A percentile compares a stretch with the other conserved stretches of the same genome.
phyloP scores from a whole-genome alignment of 2,888 invertebrate species.

The Troglohyphantes excavatus region DNA sequence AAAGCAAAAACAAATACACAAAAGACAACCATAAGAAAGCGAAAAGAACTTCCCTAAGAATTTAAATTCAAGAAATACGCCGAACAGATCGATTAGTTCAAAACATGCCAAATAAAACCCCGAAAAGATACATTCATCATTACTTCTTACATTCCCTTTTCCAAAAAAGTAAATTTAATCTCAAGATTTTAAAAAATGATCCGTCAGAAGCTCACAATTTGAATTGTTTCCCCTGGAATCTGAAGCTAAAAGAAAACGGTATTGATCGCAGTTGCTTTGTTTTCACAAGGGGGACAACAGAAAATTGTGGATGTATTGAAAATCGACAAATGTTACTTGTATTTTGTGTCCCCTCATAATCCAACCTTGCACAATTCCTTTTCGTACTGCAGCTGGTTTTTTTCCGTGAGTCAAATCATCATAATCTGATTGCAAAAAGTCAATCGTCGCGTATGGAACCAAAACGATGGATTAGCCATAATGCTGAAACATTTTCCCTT shows the following conservation, averaged over 20 bases:
- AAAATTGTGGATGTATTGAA: constrained; percentile 18
- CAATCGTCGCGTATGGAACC: not conserved
- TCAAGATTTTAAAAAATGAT: constrained; percentile 32
- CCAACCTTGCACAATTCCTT: not conserved
- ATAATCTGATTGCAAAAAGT: not conserved
- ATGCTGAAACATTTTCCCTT: too few species aligned
- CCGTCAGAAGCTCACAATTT: constrained; percentile 3
- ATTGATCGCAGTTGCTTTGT: constrained; percentile 18
- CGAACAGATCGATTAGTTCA: not conserved
- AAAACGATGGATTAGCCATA: too few species aligned
- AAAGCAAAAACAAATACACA: too few species aligned
- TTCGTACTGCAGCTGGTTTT: constrained; percentile 7
- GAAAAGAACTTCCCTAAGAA: too few species aligned
- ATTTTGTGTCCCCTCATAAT: constrained; percentile 3
- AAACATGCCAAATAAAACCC: not conserved
- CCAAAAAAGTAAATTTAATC: constrained; percentile 10
- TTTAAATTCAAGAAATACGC: not conserved
- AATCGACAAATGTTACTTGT: constrained; percentile 23
- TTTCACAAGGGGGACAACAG: not conserved
- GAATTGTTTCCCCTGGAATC: constrained; percentile 5
- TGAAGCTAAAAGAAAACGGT: constrained; percentile 10
- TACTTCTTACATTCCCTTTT: constrained; percentile 1
- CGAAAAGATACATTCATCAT: not conserved
- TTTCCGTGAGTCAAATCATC: not conserved
- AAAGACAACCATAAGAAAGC: too few species aligned